Conservation (phyloP, 2,113 vertebrate genomes). For the Scytalopus superciliaris region DNA sequence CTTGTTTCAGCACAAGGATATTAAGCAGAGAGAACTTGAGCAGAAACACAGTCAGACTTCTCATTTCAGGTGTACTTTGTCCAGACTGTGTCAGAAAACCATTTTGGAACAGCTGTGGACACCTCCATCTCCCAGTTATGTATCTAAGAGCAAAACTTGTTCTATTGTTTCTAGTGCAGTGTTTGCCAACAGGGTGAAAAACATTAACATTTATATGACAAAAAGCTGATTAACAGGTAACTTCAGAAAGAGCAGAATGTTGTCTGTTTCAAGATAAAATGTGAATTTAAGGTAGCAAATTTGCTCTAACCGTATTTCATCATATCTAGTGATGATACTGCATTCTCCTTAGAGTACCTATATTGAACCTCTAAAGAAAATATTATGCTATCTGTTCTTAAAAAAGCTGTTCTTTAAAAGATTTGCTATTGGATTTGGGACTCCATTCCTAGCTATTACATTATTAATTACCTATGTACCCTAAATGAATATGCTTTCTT, state of each 20-base stretch:
- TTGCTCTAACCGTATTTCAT: not conserved
- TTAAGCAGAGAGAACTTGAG: not conserved
- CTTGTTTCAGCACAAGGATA: not conserved
- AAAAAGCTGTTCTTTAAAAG: not conserved
- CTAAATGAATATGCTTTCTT: not conserved
- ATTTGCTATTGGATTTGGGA: not conserved
- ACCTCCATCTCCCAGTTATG: not conserved
- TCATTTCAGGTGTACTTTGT: not conserved
- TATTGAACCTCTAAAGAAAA: not conserved
- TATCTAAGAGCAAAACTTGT: not conserved
- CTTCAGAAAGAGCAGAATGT: not conserved
- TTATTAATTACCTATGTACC: not conserved
- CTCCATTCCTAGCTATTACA: not conserved
- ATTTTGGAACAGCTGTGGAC: not conserved
- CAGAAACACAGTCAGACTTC: not conserved
- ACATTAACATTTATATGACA: not conserved
- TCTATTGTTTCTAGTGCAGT: not conserved
- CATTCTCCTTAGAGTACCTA: not conserved
- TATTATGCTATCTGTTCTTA: not conserved
- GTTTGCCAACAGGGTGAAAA: not conserved
- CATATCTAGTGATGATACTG: not conserved
- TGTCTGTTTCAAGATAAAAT: not conserved
- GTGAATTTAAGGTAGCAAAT: not conserved
- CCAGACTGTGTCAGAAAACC: not conserved
- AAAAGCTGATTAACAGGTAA: not conserved